Evolutionary conservation across 1,140 invertebrate species (phyloP), one percentile per base, ranked within the genome.

Genomic region (Monomorium pharaonis): DNA sequence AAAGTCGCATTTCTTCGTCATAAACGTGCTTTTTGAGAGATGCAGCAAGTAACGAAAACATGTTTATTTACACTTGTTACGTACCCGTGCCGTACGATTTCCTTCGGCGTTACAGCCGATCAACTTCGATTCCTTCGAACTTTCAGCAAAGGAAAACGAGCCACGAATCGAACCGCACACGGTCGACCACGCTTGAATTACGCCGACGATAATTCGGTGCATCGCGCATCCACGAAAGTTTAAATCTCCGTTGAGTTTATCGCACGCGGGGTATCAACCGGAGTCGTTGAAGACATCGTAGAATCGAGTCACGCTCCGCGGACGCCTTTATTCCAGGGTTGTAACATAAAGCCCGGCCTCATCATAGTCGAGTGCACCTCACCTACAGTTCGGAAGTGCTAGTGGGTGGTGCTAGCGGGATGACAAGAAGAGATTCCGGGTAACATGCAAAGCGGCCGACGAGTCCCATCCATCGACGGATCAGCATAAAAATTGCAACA

Each of bases 401-500:
- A 27, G 44, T 1, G 24, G 60, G 33, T 3, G 2, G 12, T 4
- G 18, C 4, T 4, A 21, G 4, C 0, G 14, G 21, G 21, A 27
- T 27, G 47, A 49, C 49, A 37, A 72, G 78, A 24, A 49, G 33
- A 74, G 58, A 74, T 63, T 72, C 18, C 49, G 37, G 58, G 67
- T 86, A 81, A 72, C 67, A 86, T 87, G 86, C 67, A 87, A 87
- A 86, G 84, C 84, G 69, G 16, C n/a, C 49, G 42, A 87, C 56
- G 18, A 86, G 77, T 49, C 47, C 49, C 60, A 87, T 87, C 56
- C 56, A 42, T 74, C 49, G 56, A 12, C 44, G 75, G 84, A 74
- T 87, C 75, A 87, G 62, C 86, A 86, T 86, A 86, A 87, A 87
- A 86, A 86, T 87, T 80, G 75, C 58, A 80, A 62, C 74, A 86